Evolutionary conservation across 2,797 vertebrate species (phyloP).

Genomic region (Gymnopithys bicolor): DNA sequence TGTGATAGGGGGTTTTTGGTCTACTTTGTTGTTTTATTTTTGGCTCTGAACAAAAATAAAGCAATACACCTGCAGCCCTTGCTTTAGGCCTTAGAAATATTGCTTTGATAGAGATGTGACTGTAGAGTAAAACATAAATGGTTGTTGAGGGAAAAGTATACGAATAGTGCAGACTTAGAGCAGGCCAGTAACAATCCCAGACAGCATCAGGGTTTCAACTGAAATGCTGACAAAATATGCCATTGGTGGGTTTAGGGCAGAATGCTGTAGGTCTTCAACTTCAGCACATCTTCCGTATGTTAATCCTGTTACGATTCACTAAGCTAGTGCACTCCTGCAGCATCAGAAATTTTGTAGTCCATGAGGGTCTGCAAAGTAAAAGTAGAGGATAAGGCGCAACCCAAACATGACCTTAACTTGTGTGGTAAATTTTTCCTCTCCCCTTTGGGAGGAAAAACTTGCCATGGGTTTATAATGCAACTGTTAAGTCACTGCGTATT

Average conservation of each 20-base stretch:
- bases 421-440: background rate
- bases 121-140: conserved; percentile 57
- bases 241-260: background rate
- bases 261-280: conserved; percentile 57
- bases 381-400: conserved; percentile 5
- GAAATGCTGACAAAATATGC: conserved; percentile 13
- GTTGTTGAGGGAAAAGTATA: conserved; percentile 54
- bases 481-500: background rate
- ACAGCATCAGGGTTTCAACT: background rate
- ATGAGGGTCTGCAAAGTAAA: conserved; percentile 42
- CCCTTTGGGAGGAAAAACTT: conserved; percentile 13
- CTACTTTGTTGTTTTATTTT: conserved; percentile 32
- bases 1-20: background rate
- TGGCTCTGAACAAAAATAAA: background rate
- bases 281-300: conserved; percentile 47
- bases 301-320: conserved; percentile 43
- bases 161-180: background rate
- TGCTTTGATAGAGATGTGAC: conserved; percentile 54
- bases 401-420: conserved; percentile 51
- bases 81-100: conserved; percentile 57
- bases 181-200: background rate
- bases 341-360: conserved; percentile 31
- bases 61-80: conserved; percentile 54
- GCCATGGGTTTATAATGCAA: background rate
- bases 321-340: conserved; percentile 19